Base-by-base conservation (phyloP, 1,140 invertebrate genomes). In the Cotesia typhae region DNA sequence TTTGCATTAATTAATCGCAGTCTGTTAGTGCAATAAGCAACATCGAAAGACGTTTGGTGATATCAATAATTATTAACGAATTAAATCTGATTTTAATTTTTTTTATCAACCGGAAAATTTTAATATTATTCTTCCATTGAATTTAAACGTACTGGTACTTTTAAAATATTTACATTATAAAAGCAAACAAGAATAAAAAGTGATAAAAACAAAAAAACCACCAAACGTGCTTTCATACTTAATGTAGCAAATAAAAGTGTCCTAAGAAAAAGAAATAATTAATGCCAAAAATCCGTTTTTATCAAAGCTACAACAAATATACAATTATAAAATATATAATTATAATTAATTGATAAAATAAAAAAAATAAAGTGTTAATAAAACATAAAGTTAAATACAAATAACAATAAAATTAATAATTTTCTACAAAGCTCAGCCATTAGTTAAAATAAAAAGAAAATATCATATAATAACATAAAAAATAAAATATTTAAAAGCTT, bases 1-100 rank as follows among this genome's bases (percentile, higher is more conserved):
- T 37, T 38, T 28, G 47, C 68, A 61, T 67, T 51, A 7, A 41
- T 41, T 41, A 41, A 41, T 47, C 55, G 71, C 51, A 67, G 55
- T 78, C 78, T 74, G 82, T 87, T 87, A 87, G 85, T 87, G 85
- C 85, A 82, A 87, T 83, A 81, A 75, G 74, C 80, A 78, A 75
- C 76, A 74, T 74, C 60, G 72, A 81, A 84, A 81, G 77, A 82
- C 85, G 83, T 80, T 82, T 87, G 85, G 84, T 85, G 84, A 84
- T 81, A 69, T 72, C 64, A 5, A 5, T 5, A 28, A 67, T 52
- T 10, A 14, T 28, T 28, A 2, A 28, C 2, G 20, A 28, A 28
- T 28, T 14, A 14, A 28, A 28, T 28, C 20, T 28, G 20, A 28
- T 28, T 28, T 28, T 28, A 52, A 51, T 41, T 64, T 1, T 1